Conservation (phyloP, 37 sponge, comb jelly and placozoan species). For the Aplysina aerophoba region DNA sequence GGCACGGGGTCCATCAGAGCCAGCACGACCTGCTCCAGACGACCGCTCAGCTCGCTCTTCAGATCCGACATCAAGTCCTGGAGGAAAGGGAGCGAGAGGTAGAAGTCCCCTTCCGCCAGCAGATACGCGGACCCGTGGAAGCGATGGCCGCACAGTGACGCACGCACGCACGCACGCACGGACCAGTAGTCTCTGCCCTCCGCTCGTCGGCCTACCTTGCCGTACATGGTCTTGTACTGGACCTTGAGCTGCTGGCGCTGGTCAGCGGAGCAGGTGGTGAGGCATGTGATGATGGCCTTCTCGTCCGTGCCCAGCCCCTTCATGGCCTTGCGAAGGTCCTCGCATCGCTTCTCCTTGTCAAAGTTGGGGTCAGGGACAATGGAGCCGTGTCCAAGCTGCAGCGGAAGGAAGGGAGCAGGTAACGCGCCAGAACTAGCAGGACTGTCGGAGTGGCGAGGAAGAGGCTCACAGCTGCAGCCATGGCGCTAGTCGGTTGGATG, state of each 20-base stretch:
- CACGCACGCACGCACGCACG: not conserved
- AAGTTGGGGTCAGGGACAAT: conserved; percentile 44
- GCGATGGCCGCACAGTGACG: not conserved
- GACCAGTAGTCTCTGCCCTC: not conserved
- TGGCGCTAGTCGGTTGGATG: too few species aligned
- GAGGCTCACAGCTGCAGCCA: too few species aligned
- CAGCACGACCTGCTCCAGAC: conserved; percentile 56
- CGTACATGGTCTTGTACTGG: conserved; percentile 54
- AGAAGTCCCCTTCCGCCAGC: not conserved
- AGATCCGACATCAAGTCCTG: conserved; percentile 70
- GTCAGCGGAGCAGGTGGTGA: conserved; percentile 33
- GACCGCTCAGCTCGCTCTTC: conserved; percentile 74
- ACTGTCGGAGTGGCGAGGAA: too few species aligned
- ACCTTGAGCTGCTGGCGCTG: conserved; percentile 43
- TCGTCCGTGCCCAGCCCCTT: conserved; percentile 72
- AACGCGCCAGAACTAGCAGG: too few species aligned
- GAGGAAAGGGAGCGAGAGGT: not conserved
- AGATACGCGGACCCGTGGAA: not conserved
- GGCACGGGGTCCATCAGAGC: conserved; percentile 48
- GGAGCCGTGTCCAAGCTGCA: conserved; percentile 45
- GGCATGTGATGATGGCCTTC: conserved; percentile 50
- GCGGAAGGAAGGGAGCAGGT: too few species aligned
- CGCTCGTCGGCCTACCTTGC: conserved; percentile 13
- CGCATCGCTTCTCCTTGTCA: conserved; percentile 48
- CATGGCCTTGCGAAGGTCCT: conserved; percentile 59